Percentiles rank a stretch among this genome's conserved stretches.
Conservation (phyloP, 1,140 invertebrate species). For the Chlorops oryzae region DNA sequence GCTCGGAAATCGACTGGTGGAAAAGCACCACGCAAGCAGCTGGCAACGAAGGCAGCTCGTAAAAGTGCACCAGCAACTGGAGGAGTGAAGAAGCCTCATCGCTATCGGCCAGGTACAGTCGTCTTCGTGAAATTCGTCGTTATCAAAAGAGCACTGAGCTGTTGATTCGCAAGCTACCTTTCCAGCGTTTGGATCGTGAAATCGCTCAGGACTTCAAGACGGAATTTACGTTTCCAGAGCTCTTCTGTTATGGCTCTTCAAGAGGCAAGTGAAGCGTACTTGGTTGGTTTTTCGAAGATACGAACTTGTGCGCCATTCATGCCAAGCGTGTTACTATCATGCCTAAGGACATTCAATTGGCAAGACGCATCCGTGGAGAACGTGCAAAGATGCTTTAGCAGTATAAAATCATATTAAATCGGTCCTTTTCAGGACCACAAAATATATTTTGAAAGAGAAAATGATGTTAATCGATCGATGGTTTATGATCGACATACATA, state of each 20-base stretch:
- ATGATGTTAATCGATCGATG: no score
- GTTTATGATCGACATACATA: no score
- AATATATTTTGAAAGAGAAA: no score
- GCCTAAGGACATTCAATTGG: conserved; percentile 92
- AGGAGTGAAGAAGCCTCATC: conserved; percentile 76
- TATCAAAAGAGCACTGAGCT: conserved; percentile 75
- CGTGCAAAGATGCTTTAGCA: conserved; percentile 40
- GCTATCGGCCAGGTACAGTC: conserved; percentile 70
- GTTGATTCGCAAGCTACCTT: conserved; percentile 80
- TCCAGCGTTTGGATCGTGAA: conserved; percentile 78
- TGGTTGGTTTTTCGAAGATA: conserved; percentile 92
- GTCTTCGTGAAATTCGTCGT: conserved; percentile 72
- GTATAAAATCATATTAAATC: conserved; percentile 13
- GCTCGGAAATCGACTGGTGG: conserved; percentile 76
- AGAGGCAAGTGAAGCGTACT: conserved; percentile 87
- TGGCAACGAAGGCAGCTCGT: conserved; percentile 53
- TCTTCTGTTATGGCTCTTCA: conserved; percentile 68
- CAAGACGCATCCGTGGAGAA: conserved; percentile 78
- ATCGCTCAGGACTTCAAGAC: conserved; percentile 81
- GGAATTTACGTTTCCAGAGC: conserved; percentile 74
- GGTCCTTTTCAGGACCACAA: conserved; percentile 29
- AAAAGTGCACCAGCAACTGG: conserved; percentile 73
- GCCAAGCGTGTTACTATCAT: conserved; percentile 93
- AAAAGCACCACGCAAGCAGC: conserved; percentile 74
- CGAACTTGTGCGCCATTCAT: conserved; percentile 90